Percentiles rank a stretch among this genome's conserved stretches.
Evolutionary conservation across 1,140 invertebrate genomes (phyloP).

Genomic region (Neodiprion virginianus): DNA sequence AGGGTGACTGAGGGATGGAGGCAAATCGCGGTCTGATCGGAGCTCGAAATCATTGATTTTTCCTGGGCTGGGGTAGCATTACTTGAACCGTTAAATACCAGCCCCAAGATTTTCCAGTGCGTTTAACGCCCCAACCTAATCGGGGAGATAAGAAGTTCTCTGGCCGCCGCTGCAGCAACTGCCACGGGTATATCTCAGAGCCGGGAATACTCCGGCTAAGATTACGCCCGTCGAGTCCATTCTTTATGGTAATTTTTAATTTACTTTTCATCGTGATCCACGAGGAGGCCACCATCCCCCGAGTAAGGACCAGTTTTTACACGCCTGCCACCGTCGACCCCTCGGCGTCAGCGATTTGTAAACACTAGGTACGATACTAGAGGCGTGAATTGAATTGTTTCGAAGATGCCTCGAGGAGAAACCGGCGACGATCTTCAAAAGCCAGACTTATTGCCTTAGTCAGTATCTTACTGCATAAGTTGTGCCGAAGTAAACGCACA

Average conservation of each 20-base stretch:
- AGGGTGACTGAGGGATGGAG: neutral
- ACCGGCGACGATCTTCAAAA: neutral
- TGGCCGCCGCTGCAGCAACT: too few relatives aligned
- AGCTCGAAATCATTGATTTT: conserved; percentile 6
- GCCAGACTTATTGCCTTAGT: neutral
- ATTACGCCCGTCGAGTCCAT: conserved; percentile 1
- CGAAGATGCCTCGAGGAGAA: too few relatives aligned
- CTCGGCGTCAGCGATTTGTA: too few relatives aligned
- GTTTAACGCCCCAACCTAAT: neutral
- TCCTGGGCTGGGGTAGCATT: neutral
- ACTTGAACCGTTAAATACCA: conserved; percentile 5
- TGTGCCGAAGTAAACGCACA: neutral
- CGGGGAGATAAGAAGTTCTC: neutral
- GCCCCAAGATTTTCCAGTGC: neutral
- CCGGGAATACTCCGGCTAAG: neutral
- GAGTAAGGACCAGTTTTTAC: neutral
- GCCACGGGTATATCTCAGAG: neutral
- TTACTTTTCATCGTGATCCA: neutral
- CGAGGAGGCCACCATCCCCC: neutral
- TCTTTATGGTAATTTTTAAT: conserved; percentile 8
- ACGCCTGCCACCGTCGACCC: too few relatives aligned
- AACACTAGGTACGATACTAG: too few relatives aligned
- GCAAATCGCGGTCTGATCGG: neutral
- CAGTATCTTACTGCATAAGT: neutral
- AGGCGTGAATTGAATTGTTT: too few relatives aligned